Evolutionary conservation across 2,113 vertebrate species (phyloP).

Genomic region (Paedocypris sp.): DNA sequence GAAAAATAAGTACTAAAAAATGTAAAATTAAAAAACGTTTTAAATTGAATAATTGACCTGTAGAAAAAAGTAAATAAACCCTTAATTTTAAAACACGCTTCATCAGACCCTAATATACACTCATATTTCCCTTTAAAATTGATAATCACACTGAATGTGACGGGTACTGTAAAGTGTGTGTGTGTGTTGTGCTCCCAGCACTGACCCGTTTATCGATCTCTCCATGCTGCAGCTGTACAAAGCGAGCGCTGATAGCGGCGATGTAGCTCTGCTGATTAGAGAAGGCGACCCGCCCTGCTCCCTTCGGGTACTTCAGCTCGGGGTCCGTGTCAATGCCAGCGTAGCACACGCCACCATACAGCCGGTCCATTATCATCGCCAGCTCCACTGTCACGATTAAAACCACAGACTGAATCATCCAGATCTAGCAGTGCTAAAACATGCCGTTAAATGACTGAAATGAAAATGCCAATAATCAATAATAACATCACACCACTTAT

Average conservation of each 20-base stretch:
- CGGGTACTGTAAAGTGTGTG: constrained; percentile 2
- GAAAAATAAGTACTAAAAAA: too few relatives aligned
- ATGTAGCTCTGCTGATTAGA: constrained; percentile 99
- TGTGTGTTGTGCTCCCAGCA: constrained; percentile 14
- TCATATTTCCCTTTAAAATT: too few relatives aligned
- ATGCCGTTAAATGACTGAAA: not conserved
- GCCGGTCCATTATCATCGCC: constrained; percentile 98
- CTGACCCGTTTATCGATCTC: constrained; percentile 99
- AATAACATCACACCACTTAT: too few relatives aligned
- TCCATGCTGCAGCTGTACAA: constrained; percentile 98
- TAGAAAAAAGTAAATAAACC: too few relatives aligned
- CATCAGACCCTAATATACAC: too few relatives aligned
- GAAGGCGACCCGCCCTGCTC: constrained; percentile 94
- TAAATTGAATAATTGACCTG: too few relatives aligned
- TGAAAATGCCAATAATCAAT: too few relatives aligned
- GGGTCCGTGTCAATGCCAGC: constrained; percentile 98
- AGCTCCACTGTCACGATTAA: constrained; percentile 80
- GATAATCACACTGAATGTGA: not conserved
- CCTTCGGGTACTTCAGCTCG: constrained; percentile 97
- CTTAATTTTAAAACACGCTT: too few relatives aligned
- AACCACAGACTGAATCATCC: not conserved
- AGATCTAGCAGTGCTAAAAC: not conserved
- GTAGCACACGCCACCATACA: constrained; percentile 97
- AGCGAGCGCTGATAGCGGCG: constrained; percentile 99
- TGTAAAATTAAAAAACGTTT: too few relatives aligned